Conservation (phyloP, 2,888 invertebrate genomes). For the Lydus trimaculatus region DNA sequence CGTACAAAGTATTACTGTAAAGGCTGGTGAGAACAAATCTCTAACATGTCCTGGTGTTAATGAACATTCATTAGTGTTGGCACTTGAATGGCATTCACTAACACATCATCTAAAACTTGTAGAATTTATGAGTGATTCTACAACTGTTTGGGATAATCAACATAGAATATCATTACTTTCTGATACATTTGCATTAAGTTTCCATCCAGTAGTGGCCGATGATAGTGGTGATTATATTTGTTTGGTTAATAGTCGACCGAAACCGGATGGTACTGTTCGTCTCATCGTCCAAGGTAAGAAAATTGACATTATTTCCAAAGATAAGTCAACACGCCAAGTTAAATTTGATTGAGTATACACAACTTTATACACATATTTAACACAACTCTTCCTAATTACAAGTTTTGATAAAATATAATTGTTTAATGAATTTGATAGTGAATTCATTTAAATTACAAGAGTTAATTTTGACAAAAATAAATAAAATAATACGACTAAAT, state of each 20-base stretch:
- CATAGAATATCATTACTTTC: slow-evolving; percentile 67
- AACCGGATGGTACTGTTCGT: slow-evolving; percentile 70
- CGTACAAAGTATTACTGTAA: slow-evolving; percentile 66
- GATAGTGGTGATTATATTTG: slow-evolving; percentile 75
- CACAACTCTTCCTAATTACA: not conserved
- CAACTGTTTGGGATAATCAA: slow-evolving; percentile 63
- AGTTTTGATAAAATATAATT: not conserved
- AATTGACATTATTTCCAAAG: not conserved
- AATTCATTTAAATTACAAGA: not conserved
- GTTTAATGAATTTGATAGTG: not conserved
- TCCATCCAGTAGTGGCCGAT: slow-evolving; percentile 68
- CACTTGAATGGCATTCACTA: slow-evolving; percentile 68
- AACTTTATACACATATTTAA: no score
- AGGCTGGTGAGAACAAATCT: slow-evolving; percentile 72
- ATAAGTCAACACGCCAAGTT: not conserved
- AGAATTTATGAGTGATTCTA: slow-evolving; percentile 64
- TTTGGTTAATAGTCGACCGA: slow-evolving; percentile 72
- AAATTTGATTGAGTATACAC: no score
- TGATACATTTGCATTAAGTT: slow-evolving; percentile 69
- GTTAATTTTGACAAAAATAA: not conserved
- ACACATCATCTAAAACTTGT: slow-evolving; percentile 62
- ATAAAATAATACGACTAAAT: not conserved
- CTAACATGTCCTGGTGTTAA: slow-evolving; percentile 73
- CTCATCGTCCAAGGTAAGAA: slow-evolving; percentile 73
- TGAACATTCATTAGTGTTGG: slow-evolving; percentile 70